These are phyloP conservation scores for Rotaria socialis DNA, from an alignment of 2,888 invertebrate genomes.

Conservation along the genomic window DNA sequence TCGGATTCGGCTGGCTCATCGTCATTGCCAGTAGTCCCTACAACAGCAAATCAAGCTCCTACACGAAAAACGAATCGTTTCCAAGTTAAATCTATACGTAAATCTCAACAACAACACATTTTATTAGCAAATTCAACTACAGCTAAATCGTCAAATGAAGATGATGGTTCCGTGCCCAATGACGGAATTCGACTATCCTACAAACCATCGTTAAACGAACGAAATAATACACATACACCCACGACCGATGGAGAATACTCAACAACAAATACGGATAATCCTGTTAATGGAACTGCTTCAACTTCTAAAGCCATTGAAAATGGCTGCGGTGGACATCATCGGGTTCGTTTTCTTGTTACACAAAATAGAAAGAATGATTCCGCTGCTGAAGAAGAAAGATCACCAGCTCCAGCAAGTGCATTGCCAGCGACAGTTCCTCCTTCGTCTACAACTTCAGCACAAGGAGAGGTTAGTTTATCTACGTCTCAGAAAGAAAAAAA, in stretches of 20 bases:
- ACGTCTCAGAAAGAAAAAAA: too few species aligned
- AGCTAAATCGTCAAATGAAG: constrained; percentile 25
- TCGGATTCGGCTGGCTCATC: background rate
- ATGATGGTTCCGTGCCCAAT: background rate
- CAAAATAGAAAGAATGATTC: background rate
- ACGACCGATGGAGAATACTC: background rate
- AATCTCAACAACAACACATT: constrained; percentile 31
- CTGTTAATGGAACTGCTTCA: background rate
- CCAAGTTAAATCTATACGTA: constrained; percentile 1
- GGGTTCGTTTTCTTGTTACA: background rate
- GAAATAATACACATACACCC: background rate
- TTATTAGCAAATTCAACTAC: background rate
- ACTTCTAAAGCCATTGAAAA: background rate
- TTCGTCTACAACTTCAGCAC: background rate
- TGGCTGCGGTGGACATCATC: background rate
- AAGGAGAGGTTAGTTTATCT: background rate
- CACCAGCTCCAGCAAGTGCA: background rate
- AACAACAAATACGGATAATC: background rate
- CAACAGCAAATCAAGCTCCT: background rate
- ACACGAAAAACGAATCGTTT: background rate
- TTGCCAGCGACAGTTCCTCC: background rate
- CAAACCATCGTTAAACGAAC: background rate
- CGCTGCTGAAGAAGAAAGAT: constrained; percentile 2
- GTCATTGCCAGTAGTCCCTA: background rate
- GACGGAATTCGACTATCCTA: background rate